Conservation (phyloP, 1,140 invertebrate species). For the Helicoverpa armigera region DNA sequence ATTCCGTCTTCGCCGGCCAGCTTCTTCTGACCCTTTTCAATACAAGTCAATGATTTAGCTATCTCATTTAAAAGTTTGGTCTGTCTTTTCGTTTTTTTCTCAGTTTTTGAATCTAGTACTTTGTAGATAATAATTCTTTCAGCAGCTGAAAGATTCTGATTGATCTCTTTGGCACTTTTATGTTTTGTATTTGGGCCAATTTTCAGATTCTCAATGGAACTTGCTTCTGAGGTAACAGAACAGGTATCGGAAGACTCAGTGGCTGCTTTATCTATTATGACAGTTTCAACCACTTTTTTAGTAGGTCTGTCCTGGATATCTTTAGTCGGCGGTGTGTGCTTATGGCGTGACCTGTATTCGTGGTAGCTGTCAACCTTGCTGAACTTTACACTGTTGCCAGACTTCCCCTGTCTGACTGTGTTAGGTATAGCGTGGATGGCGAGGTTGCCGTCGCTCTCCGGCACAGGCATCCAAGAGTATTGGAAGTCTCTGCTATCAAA, state of each 20-base stretch:
- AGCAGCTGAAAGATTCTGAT: slow-evolving; percentile 61
- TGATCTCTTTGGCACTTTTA: slow-evolving; percentile 44
- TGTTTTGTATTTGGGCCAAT: slow-evolving; percentile 47
- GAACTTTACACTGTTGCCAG: slow-evolving; percentile 74
- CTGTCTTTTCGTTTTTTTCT: slow-evolving; percentile 59
- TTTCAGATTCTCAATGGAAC: slow-evolving; percentile 65
- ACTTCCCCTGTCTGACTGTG: slow-evolving; percentile 63
- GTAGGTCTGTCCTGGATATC: slow-evolving; percentile 61
- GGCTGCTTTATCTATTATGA: slow-evolving; percentile 64
- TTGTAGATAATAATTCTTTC: slow-evolving; percentile 82
- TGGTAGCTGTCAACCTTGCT: slow-evolving; percentile 77
- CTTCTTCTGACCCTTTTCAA: slow-evolving; percentile 27
- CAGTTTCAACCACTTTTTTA: slow-evolving; percentile 64
- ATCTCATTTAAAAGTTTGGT: slow-evolving; percentile 54
- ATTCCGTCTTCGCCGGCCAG: slow-evolving; percentile 8
- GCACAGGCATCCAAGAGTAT: slow-evolving; percentile 82
- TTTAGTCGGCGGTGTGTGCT: slow-evolving; percentile 81
- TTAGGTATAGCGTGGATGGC: slow-evolving; percentile 75
- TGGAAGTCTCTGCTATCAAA: slow-evolving; percentile 64
- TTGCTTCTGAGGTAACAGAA: slow-evolving; percentile 64
- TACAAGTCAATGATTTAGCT: slow-evolving; percentile 47
- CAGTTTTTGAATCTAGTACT: slow-evolving; percentile 70
- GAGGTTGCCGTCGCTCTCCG: slow-evolving; percentile 73
- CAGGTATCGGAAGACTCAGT: slow-evolving; percentile 60
- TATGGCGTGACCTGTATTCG: slow-evolving; percentile 79